Base-by-base conservation (phyloP, 1,140 invertebrate species). In the Atta texana region DNA sequence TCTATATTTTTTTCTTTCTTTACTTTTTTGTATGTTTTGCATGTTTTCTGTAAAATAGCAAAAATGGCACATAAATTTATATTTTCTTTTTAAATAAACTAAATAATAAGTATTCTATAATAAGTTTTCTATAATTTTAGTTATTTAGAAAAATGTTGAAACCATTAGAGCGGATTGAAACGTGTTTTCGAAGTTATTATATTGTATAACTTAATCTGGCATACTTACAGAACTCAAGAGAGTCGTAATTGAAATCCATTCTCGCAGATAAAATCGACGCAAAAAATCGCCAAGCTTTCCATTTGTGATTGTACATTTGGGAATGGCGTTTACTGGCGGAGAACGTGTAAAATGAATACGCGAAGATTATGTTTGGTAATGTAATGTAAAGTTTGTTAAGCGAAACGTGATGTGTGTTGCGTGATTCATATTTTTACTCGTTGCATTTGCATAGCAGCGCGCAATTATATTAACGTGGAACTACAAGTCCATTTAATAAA, bases 401-500 rank as follows among this genome's bases (percentile, higher is more conserved):
- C 80, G 69, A 28, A 84, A 84, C 55, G 69, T 72, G 69, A 84
- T 75, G 80, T 84, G 55, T 28, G 24, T 75, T 84, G 80, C 80
- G 80, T 84, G 80, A 84, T 84, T 82, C 80, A 72, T 82, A 82
- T 82, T 84, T 84, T 84, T 61, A 75, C 69, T 28, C 80, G 28
- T 74, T 34, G 57, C 80, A 84, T 84, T 84, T 84, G 69, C 80
- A 84, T 84, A 84, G 55, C 69, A 24, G 68, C 55, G 55, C 80
- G 69, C 69, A 84, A 84, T 74, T 84, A 74, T 84, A 84, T 84
- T 75, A 84, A 84, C 57, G 55, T 39, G 55, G 39, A 84, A 63
- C 69, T 84, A 75, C 80, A 75, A 75, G 80, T 84, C 57, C 80
- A 84, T 84, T 84, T 84, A 84, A 84, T 81, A 80, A 86, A 78